Percentiles rank a stretch among this genome's conserved stretches.
Conservation (phyloP, 2,113 vertebrate genomes). For the Geococcyx californianus region DNA sequence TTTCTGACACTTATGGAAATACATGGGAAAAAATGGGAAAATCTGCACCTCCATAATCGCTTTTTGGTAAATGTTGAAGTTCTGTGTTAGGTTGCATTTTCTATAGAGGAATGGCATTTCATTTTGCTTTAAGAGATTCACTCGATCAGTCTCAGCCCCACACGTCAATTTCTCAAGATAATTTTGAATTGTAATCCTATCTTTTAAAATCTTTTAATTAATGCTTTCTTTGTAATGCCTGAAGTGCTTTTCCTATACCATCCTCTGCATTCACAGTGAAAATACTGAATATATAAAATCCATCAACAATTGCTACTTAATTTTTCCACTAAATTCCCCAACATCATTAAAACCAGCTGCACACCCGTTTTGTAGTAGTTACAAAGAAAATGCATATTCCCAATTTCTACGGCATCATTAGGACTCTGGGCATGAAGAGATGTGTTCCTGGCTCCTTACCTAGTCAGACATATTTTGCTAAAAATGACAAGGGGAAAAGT, state of each 20-base stretch:
- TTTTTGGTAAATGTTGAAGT: background rate
- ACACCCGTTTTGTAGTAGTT: background rate
- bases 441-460: background rate
- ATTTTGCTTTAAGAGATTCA: background rate
- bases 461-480: background rate
- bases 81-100: background rate
- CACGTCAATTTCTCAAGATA: background rate
- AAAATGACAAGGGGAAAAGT: background rate
- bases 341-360: background rate
- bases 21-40: background rate
- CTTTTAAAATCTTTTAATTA: slow-evolving; percentile 21
- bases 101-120: background rate
- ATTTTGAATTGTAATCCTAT: background rate
- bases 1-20: background rate
- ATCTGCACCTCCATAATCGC: background rate
- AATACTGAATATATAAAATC: background rate
- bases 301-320: background rate
- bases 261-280: background rate
- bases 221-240: background rate
- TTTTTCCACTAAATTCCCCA: background rate
- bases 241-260: background rate
- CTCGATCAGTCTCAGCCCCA: background rate
- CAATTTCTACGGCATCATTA: background rate
- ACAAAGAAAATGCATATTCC: background rate
- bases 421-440: background rate